Conservation (phyloP, 2,797 vertebrate species). For the Pseudomugil gertrudae region DNA sequence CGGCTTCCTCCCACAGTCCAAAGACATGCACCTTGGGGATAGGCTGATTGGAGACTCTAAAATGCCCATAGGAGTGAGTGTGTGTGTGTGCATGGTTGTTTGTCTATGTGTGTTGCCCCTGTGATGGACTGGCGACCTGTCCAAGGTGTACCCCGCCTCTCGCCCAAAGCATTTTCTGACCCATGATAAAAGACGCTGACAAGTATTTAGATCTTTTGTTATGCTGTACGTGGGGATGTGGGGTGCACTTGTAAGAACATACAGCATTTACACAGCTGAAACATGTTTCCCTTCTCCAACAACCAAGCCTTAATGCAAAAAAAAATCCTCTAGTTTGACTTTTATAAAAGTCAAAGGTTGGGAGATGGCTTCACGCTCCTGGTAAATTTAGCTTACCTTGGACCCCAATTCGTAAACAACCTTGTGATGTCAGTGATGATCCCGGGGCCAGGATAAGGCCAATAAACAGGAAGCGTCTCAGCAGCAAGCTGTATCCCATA, state of each 20-base stretch:
- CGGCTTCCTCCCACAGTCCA: no score
- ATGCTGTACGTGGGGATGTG: not conserved
- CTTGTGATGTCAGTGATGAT: slow-evolving; percentile 83
- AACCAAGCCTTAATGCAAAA: slow-evolving; percentile 10
- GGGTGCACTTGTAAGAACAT: slow-evolving; percentile 16
- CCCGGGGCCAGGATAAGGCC: slow-evolving; percentile 80
- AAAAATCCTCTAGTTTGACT: not conserved
- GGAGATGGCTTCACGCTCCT: slow-evolving; percentile 49
- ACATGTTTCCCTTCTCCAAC: not conserved
- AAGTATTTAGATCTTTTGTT: slow-evolving; percentile 19
- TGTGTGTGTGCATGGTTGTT: no score
- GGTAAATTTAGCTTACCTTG: slow-evolving; percentile 81
- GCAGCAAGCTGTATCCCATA: slow-evolving; percentile 85
- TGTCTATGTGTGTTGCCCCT: no score
- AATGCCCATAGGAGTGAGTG: no score
- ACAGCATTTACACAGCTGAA: not conserved
- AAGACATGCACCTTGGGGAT: no score
- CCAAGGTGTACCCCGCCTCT: no score
- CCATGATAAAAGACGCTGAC: not conserved
- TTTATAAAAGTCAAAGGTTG: slow-evolving; percentile 51
- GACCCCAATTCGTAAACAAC: slow-evolving; percentile 80
- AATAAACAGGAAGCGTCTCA: slow-evolving; percentile 85
- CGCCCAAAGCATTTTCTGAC: not conserved
- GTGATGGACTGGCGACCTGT: no score
- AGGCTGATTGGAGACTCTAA: no score